Percentiles rank a stretch among this genome's conserved stretches.
phyloP scores from a whole-genome alignment of 2,797 vertebrate species.

The Coranthus polyacanthus region DNA sequence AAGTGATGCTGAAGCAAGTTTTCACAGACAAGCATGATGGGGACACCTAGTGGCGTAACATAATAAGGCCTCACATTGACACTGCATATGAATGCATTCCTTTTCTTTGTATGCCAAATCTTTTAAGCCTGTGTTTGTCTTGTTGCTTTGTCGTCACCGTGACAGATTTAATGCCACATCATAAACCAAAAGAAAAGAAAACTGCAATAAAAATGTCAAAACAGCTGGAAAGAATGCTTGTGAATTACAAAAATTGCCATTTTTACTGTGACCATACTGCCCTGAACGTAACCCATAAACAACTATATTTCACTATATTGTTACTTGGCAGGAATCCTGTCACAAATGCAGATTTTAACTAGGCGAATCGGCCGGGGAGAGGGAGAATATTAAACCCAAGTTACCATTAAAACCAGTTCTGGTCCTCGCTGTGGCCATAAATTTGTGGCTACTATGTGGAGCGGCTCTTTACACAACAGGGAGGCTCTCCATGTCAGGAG shows the following conservation, averaged over 20 bases:
- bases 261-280: conserved; percentile 21
- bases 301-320: conserved; percentile 42
- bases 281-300: conserved; percentile 18
- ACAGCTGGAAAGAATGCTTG: conserved; percentile 21
- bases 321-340: conserved; percentile 49
- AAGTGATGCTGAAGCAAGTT: not conserved
- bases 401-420: conserved; percentile 68
- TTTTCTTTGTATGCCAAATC: not conserved
- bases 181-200: conserved; percentile 26
- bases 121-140: not conserved
- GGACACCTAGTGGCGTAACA: conserved; percentile 73
- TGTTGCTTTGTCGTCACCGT: conserved; percentile 7
- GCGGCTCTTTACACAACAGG: conserved; percentile 49
- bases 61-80: not conserved
- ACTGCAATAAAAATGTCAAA: conserved; percentile 24
- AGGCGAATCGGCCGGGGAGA: conserved; percentile 29
- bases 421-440: conserved; percentile 55
- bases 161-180: conserved; percentile 14
- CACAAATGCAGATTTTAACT: conserved; percentile 51
- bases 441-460: conserved; percentile 41
- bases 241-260: conserved; percentile 31
- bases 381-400: conserved; percentile 61
- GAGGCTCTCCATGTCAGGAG: conserved; percentile 49
- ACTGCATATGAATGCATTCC: not conserved
- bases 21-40: conserved; percentile 38